Evolutionary conservation across 2,113 vertebrate species (phyloP), one percentile per base, ranked within the genome.

Genomic region (Phyllopteryx taeniolatus): DNA sequence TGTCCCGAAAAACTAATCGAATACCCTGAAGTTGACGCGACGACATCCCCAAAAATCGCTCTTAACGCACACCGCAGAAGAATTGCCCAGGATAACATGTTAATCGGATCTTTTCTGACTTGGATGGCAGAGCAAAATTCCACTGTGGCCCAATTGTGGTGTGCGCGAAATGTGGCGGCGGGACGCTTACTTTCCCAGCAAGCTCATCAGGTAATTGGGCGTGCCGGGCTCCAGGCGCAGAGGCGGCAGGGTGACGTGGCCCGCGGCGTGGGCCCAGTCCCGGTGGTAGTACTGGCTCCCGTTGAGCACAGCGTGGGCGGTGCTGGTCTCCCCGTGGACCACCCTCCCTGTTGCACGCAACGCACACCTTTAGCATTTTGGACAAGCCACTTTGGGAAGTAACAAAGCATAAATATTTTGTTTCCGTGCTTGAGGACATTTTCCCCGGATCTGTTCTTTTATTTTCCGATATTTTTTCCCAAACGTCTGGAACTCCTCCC

Each of bases 221-320:
- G 97, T 98, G 82, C 92, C 95, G 85, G 96, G 95, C 89, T 99
- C 97, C 56, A 99, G 94, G 80, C 97, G 94, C 79, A 98, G 92
- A 0, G 97, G 96, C 0, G 97, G 97, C 78, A 96, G 95, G 0
- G 95, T 98, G 70, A 99, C 96, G 0, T 96, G 96, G 69, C 95
- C 95, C 0, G 96, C 97, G 0, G 97, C 96, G 0, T 96, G 93
- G 71, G 91, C 94, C 97, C 97, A 99, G 91, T 99, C 96, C 92
- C 96, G 96, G 83, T 98, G 96, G 74, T 99, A 99, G 90, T 99
- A 98, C 89, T 97, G 95, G 70, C 96, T 85, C 63, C 96, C 97
- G 0, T 93, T 98, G 87, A 99, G 93, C 1, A 96, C 96, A 35
- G 96, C 87, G 3, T 99, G 96, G 0, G 96, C 96, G 0, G 94